Percentiles rank a stretch among this genome's conserved stretches.
These are phyloP conservation scores for Ariolimax columbianus DNA, from an alignment of 2,888 invertebrate genomes.

Conservation along the genomic window DNA sequence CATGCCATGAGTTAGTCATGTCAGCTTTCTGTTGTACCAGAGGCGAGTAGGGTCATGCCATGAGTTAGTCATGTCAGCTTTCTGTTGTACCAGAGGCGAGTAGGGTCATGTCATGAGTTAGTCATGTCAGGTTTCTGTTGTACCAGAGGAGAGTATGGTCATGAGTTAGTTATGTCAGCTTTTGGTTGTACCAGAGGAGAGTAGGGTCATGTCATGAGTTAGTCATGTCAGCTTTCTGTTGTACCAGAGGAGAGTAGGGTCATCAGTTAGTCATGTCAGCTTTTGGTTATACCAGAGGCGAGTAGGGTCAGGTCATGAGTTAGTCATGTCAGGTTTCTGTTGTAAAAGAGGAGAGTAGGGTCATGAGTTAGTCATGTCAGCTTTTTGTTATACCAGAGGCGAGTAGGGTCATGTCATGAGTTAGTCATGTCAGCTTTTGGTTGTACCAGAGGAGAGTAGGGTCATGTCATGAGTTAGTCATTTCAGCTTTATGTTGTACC, in stretches of 20 bases:
- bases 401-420: neutral
- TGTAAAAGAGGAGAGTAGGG: conserved; percentile 95
- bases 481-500: too few relatives aligned
- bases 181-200: neutral
- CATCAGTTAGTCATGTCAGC: neutral
- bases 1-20: neutral
- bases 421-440: neutral
- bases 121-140: too few relatives aligned
- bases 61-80: neutral
- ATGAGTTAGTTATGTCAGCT: neutral
- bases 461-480: neutral
- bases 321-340: conserved; percentile 86
- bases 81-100: neutral
- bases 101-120: neutral
- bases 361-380: too few relatives aligned
- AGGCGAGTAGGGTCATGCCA: neutral
- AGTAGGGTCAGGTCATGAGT: neutral
- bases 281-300: neutral
- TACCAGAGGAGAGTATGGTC: neutral
- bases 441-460: neutral
- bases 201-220: neutral
- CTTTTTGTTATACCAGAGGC: conserved; percentile 82
- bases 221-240: neutral
- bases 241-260: conserved; percentile 1
- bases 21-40: too few relatives aligned